These are phyloP conservation scores for Toxotes chatareus DNA, from an alignment of 2,113 vertebrate species.

Conservation along the genomic window DNA sequence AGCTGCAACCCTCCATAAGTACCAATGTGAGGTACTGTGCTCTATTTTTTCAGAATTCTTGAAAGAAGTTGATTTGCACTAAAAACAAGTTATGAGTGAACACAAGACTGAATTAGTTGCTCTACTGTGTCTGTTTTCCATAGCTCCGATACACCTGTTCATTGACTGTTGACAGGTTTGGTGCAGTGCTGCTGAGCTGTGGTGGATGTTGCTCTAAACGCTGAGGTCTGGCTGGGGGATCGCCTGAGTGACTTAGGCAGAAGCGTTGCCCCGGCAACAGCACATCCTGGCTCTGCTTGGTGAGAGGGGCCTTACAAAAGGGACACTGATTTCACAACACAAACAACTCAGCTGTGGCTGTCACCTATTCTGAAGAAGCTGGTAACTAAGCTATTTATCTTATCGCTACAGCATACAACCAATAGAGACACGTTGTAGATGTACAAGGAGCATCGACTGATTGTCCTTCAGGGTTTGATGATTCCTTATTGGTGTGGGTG, in stretches of 20 bases:
- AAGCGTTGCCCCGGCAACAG: conserved; percentile 83
- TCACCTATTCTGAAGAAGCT: neutral
- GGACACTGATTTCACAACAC: conserved; percentile 68
- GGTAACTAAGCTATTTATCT: neutral
- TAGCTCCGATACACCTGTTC: conserved; percentile 25
- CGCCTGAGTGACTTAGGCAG: conserved; percentile 78
- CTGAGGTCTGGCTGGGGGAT: conserved; percentile 69
- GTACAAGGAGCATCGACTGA: neutral
- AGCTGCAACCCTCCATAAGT: neutral
- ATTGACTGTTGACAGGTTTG: conserved; percentile 57
- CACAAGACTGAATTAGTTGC: conserved; percentile 9
- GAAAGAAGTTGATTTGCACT: neutral
- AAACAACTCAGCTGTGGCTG: conserved; percentile 52
- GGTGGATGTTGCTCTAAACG: conserved; percentile 63
- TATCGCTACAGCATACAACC: neutral
- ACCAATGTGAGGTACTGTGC: neutral
- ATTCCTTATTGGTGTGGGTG: too few relatives aligned
- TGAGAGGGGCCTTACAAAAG: conserved; percentile 68
- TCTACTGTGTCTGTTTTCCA: neutral
- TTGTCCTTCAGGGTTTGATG: neutral
- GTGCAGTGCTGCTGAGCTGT: conserved; percentile 65
- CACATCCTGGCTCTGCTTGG: conserved; percentile 78
- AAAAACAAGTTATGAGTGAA: neutral
- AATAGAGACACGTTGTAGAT: neutral
- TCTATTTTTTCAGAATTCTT: neutral